Percentiles rank a stretch among this genome's conserved stretches.
Conservation (phyloP, 2,888 invertebrate species). For the Galerucella nymphaeae region DNA sequence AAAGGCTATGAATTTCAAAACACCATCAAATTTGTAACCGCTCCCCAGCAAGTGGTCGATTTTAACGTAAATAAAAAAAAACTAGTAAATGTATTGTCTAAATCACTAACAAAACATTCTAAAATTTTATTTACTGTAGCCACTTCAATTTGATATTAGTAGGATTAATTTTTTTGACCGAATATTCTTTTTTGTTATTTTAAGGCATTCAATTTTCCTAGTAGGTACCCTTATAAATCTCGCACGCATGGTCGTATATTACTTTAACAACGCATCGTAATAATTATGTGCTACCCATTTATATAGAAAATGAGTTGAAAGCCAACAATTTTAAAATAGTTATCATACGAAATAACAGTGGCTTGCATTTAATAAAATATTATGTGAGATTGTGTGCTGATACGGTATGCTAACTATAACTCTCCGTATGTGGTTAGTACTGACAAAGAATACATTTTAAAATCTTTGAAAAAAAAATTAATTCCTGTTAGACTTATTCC, state of each 20-base stretch:
- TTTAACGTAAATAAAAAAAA: too few relatives aligned
- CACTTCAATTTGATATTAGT: too few relatives aligned
- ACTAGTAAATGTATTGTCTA: too few relatives aligned
- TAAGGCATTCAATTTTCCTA: slow-evolving; percentile 16
- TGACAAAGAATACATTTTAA: background rate
- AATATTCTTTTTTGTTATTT: slow-evolving; percentile 13
- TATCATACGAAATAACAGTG: slow-evolving; percentile 41
- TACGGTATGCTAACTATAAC: slow-evolving; percentile 25
- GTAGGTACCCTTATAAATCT: slow-evolving; percentile 33
- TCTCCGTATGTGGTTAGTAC: slow-evolving; percentile 26
- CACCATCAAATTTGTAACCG: too few relatives aligned
- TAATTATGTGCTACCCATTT: slow-evolving; percentile 31
- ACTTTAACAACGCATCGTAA: slow-evolving; percentile 30
- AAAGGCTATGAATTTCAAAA: too few relatives aligned
- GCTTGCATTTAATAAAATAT: slow-evolving; percentile 36
- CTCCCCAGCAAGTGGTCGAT: too few relatives aligned
- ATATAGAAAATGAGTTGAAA: slow-evolving; percentile 36
- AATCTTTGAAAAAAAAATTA: background rate
- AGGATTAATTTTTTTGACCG: background rate
- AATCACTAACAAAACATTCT: too few relatives aligned
- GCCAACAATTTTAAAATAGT: slow-evolving; percentile 40
- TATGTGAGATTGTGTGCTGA: slow-evolving; percentile 34
- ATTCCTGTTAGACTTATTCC: background rate
- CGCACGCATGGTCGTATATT: slow-evolving; percentile 22
- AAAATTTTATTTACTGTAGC: too few relatives aligned